phyloP scores from a whole-genome alignment of 1,140 invertebrate genomes.

The Brachionus rubens region DNA sequence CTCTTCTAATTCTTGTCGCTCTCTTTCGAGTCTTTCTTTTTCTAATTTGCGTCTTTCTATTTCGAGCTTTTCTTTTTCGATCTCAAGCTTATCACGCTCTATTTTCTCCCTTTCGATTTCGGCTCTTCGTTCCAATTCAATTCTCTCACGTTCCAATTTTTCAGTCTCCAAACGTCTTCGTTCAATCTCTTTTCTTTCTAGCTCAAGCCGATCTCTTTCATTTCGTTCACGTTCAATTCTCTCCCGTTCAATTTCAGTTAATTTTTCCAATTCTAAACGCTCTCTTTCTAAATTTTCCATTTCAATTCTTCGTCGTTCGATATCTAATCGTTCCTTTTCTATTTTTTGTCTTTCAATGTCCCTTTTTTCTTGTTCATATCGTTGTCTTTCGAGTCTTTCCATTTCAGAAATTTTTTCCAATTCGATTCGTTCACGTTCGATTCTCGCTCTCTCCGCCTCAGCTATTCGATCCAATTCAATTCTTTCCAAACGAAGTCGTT shows the following conservation, averaged over 20 bases:
- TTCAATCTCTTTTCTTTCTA: slow-evolving; percentile 3
- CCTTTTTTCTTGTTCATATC: background rate
- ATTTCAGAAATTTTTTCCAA: background rate
- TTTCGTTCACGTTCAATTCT: background rate
- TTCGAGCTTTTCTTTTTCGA: slow-evolving; percentile 5
- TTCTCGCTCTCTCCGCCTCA: background rate
- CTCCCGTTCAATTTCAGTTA: background rate
- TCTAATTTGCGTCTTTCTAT: background rate
- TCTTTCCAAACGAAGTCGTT: background rate
- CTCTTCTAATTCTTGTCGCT: background rate
- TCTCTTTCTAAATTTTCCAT: background rate
- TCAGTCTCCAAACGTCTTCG: background rate
- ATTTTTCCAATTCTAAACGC: background rate
- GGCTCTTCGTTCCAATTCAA: background rate
- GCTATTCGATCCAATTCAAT: background rate
- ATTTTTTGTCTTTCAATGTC: background rate
- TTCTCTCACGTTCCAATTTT: background rate
- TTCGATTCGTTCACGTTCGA: background rate
- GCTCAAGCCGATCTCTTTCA: background rate
- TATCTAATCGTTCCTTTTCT: background rate
- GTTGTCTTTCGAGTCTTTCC: background rate
- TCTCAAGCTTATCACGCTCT: background rate
- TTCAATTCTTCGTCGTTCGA: background rate
- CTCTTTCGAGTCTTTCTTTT: slow-evolving; percentile 4
- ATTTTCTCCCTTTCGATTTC: background rate